A percentile compares a stretch with the other conserved stretches of the same genome.
Evolutionary conservation across 2,797 vertebrate species (phyloP).

Genomic region (Sebastes nivosus): DNA sequence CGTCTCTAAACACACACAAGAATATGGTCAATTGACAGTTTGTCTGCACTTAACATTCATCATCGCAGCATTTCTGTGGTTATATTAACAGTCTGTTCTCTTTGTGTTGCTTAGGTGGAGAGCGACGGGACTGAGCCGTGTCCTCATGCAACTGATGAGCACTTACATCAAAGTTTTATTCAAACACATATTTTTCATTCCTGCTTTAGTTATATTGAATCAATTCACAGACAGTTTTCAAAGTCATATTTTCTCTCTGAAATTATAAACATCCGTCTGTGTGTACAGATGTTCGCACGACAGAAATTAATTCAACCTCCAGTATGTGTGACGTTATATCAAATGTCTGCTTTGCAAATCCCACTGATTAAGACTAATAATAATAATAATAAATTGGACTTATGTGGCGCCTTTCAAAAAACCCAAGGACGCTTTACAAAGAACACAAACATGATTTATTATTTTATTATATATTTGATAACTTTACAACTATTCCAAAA

Average conservation of each 20-base stretch:
- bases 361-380: neutral
- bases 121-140: neutral
- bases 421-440: too few relatives aligned
- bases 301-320: neutral
- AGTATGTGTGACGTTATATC: neutral
- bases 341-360: neutral
- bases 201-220: neutral
- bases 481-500: too few relatives aligned
- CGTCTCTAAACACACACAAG: neutral
- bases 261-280: neutral
- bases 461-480: neutral
- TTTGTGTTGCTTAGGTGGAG: neutral
- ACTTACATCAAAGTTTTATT: neutral
- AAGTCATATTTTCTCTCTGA: neutral
- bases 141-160: neutral
- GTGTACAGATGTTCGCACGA: neutral
- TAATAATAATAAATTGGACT: too few relatives aligned
- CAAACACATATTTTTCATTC: neutral
- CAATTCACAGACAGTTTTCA: neutral
- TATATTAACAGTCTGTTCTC: neutral
- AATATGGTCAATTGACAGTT: slow-evolving; percentile 2
- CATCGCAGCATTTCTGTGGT: neutral
- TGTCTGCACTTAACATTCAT: slow-evolving; percentile 12
- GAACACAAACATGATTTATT: neutral
- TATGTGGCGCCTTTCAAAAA: too few relatives aligned